These are phyloP conservation scores for Propithecus coquereli DNA, from an alignment of 2,113 vertebrate genomes.

Conservation along the genomic window DNA sequence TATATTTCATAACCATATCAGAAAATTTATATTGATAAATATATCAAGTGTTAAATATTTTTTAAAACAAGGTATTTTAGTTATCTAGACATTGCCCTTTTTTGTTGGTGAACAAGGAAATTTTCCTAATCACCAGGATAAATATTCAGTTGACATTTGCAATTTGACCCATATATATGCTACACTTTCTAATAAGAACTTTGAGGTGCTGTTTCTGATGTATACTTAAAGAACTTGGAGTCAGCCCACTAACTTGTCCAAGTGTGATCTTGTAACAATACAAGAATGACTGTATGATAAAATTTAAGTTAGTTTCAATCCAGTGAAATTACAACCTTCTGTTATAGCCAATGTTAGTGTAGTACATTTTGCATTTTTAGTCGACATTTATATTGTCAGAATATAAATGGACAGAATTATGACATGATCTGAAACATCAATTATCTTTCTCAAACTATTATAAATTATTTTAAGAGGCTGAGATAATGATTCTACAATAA, in stretches of 20 bases:
- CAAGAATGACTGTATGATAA: neutral
- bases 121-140: conserved; percentile 1
- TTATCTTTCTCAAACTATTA: conserved; percentile 26
- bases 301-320: neutral
- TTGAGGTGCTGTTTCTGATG: neutral
- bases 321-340: neutral
- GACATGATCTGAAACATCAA: neutral
- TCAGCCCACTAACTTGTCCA: neutral
- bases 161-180: neutral
- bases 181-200: neutral
- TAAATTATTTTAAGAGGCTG: conserved; percentile 18
- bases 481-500: conserved; percentile 9
- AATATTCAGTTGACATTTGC: neutral
- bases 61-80: neutral
- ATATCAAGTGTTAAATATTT: neutral
- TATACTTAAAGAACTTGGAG: neutral
- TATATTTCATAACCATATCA: neutral
- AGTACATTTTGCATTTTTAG: neutral
- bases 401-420: neutral
- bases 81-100: neutral
- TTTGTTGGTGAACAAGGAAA: neutral
- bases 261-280: neutral
- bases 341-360: neutral
- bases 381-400: neutral
- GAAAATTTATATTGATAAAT: conserved; percentile 14